Evolutionary conservation across 1,140 invertebrate genomes (phyloP).

Genomic region (Habropoda laboriosa): DNA sequence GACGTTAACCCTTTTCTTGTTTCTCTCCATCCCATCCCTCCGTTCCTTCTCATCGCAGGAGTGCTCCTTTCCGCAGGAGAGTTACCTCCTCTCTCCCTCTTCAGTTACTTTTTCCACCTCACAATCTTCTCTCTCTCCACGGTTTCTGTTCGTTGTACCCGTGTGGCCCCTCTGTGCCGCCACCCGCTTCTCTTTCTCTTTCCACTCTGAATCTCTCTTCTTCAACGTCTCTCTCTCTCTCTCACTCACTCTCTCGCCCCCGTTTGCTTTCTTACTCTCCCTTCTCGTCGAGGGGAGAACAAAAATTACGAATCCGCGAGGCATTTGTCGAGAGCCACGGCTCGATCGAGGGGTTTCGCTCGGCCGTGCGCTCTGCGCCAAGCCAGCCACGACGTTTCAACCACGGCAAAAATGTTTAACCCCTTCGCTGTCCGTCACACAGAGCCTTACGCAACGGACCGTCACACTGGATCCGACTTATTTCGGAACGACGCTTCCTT

Average conservation of each 20-base stretch:
- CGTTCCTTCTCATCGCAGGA: conserved; percentile 51
- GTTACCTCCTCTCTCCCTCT: conserved; percentile 23
- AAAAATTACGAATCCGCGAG: conserved; percentile 63
- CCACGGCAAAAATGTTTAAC: conserved; percentile 26
- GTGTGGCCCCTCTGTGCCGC: conserved; percentile 12
- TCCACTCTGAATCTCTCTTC: background rate
- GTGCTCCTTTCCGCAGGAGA: conserved; percentile 58
- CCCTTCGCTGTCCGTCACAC: background rate
- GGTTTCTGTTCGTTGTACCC: conserved; percentile 7
- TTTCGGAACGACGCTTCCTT: background rate
- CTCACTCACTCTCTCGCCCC: conserved; percentile 13
- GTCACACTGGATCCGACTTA: no score
- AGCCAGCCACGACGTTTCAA: conserved; percentile 23
- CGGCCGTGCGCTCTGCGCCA: conserved; percentile 13
- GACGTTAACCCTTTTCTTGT: conserved; percentile 75
- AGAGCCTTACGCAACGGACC: background rate
- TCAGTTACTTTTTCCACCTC: conserved; percentile 51
- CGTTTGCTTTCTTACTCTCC: conserved; percentile 35
- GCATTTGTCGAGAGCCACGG: conserved; percentile 58
- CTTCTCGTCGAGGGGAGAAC: conserved; percentile 57
- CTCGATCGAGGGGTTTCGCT: conserved; percentile 54
- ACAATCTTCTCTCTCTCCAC: conserved; percentile 4
- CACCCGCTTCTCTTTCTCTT: conserved; percentile 24
- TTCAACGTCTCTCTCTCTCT: background rate
- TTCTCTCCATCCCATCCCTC: conserved; percentile 61